These are phyloP conservation scores for Sebastes fasciatus DNA, from an alignment of 2,113 vertebrate species.

Conservation along the genomic window DNA sequence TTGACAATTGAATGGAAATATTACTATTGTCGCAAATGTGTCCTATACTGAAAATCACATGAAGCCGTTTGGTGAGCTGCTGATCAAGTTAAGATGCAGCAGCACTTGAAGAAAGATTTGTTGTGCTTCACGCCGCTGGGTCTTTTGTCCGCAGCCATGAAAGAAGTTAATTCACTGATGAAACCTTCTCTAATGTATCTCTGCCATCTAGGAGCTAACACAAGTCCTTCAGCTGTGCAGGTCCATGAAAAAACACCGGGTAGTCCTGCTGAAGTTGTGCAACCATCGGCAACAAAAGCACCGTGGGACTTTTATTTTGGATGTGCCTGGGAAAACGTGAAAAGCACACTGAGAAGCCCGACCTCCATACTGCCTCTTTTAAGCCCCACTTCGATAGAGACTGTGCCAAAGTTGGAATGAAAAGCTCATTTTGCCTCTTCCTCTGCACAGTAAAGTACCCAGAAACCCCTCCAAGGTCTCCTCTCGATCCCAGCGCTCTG, in stretches of 20 bases:
- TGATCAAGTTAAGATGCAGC: neutral
- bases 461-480: slow-evolving; percentile 65
- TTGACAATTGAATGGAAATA: too few species aligned
- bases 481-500: slow-evolving; percentile 60
- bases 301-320: slow-evolving; percentile 70
- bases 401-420: slow-evolving; percentile 80
- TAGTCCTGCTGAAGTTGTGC: slow-evolving; percentile 63
- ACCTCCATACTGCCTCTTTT: slow-evolving; percentile 69
- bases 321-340: slow-evolving; percentile 79
- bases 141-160: neutral
- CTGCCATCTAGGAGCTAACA: slow-evolving; percentile 31
- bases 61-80: neutral
- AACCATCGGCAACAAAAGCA: slow-evolving; percentile 77
- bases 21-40: too few species aligned
- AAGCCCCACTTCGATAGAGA: slow-evolving; percentile 64
- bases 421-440: slow-evolving; percentile 81
- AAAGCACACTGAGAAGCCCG: slow-evolving; percentile 77
- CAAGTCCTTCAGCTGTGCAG: slow-evolving; percentile 34
- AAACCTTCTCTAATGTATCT: neutral
- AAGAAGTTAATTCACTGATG: neutral
- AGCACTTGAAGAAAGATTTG: neutral
- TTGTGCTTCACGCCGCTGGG: neutral
- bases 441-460: slow-evolving; percentile 65
- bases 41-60: too few species aligned
- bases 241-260: slow-evolving; percentile 40